Base-by-base conservation (phyloP, 2,888 invertebrate species). In the Sesia apiformis region DNA sequence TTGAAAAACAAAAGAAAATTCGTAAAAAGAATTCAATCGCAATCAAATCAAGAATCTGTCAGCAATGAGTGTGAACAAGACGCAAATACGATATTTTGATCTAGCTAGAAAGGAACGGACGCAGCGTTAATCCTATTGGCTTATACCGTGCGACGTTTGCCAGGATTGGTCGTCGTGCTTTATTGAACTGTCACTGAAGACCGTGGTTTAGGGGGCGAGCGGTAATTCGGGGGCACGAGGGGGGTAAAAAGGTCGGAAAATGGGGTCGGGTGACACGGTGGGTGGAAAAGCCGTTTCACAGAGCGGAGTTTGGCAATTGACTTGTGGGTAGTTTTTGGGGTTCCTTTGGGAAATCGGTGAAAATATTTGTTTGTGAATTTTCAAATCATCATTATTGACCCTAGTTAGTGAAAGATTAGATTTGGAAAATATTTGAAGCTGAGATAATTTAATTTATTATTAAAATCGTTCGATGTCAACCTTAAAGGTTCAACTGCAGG, bases 101-200 rank as follows among this genome's bases (percentile, higher is more conserved):
- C 1, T 46, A 1, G 72, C 53, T 41, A 57, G 73, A 84, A 61
- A 62, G 78, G 73, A 84, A 81, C 65, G 59, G 59, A 57, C 43
- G 68, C 70, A 81, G 74, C 83, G 88, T 82, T 89, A 89, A 89
- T 89, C 89, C 89, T 86, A 88, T 88, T 89, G 89, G 89, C 87
- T 88, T 89, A 89, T 84, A 88, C 81, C 73, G 69, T 80, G 77
- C 89, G 89, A 89, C 85, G 85, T 89, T 89, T 89, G 88, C 87
- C 78, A 72, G 78, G 86, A 89, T 89, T 89, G 89, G 89, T 88
- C 84, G 84, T 74, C 65, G 77, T 86, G 86, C 84, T 84, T 83
- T 88, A 88, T 87, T 89, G 87, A 87, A 88, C 87, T 88, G 88
- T 88, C 89, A 88, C 85, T 84, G 87, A 84, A 81, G 83, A 83